Base-by-base conservation (phyloP, 2,113 vertebrate genomes). In the Chionomys nivalis region DNA sequence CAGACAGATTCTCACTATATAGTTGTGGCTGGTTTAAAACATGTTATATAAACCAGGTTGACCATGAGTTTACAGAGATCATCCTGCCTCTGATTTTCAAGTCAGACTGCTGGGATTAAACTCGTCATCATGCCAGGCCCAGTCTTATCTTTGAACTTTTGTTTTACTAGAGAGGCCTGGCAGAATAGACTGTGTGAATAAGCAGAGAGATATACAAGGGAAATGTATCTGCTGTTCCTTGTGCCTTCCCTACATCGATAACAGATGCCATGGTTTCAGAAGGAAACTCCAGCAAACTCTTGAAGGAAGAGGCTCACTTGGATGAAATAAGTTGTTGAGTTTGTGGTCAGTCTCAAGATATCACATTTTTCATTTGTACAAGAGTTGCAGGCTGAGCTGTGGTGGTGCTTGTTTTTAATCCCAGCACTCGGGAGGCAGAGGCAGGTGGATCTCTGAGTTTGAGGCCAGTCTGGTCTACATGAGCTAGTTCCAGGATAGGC, bases 101-200 rank as follows among this genome's bases (percentile, higher is more conserved):
- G n/a, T 21, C 1, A 58, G 5, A 58, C 19, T 66, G 39, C 24
- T 44, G 49, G 3, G 42, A 24, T 39, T 85, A 78, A 55, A 82
- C 55, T 12, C 13, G 61, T 28, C n/a, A 82, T n/a, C 10, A 58
- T n/a, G 12, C 3, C 33, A 26, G n/a, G 0, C 7, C 23, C 58
- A 49, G 36, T 72, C 94, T 93, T 76, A 58, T 76, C 49, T 89
- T 95, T 92, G 76, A 89, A 39, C 21, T 77, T 93, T n/a, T 66
- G 3, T 83, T 87, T 86, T 65, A 6, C 58, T 63, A 73, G 3
- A 89, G n/a, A 94, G 66, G 16, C n/a, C 61, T 65, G 82, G 2
- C 0, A 0, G 23, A 89, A 2, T 9, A 31, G 21, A 7, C 0
- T 47, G 26, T 31, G 0, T 61, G 6, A 23, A 17, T 12, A 10